Base-by-base conservation (phyloP, 2,113 vertebrate species). In the Chlamydotis undulata region DNA sequence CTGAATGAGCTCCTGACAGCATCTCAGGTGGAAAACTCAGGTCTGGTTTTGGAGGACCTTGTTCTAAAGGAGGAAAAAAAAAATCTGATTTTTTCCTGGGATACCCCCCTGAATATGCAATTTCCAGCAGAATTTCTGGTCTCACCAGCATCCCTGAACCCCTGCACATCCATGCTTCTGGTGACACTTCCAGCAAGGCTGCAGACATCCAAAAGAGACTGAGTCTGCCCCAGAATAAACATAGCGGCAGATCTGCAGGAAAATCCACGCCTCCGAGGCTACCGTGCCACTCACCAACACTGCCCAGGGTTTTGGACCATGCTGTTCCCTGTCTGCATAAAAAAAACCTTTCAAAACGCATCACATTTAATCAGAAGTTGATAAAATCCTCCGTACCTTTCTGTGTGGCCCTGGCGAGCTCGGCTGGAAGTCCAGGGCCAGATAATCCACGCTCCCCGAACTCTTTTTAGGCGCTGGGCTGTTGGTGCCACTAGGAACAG, bases 341-440 rank as follows among this genome's bases (percentile, higher is more conserved):
- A 16, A 16, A 86, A 83, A 1, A 6, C 69, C 65, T 64, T 64
- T 3, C 74, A 83, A 94, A 75, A 50, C 4, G 4, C 57, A 76
- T 41, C 14, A 15, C 8, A 50, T 75, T 87, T 52, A 35, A 63
- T 26, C 28, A 59, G 9, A 73, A 85, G 16, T 68, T 65, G 84
- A 50, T 39, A 75, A 91, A 61, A 64, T 12, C 5, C 21, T 23
- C 26, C 12, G 0, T 98, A 99, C 99, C 98, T 99, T 99, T 98
- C 99, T 98, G 92, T 99, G 99, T 86, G 99, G 99, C 93, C 99
- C 98, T 64, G 99, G 99, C 3, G 99, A 99, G 68, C 98, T 98
- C 3, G 99, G 99, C 96, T 99, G 99, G 97, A 99, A 99, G 93
- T 99, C 99, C 97, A 99, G 97, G 29, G 99, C 99, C 88, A 99